A percentile compares a stretch with the other conserved stretches of the same genome.
phyloP scores from a whole-genome alignment of 2,113 vertebrate genomes.

The Rhombomys opimus region DNA sequence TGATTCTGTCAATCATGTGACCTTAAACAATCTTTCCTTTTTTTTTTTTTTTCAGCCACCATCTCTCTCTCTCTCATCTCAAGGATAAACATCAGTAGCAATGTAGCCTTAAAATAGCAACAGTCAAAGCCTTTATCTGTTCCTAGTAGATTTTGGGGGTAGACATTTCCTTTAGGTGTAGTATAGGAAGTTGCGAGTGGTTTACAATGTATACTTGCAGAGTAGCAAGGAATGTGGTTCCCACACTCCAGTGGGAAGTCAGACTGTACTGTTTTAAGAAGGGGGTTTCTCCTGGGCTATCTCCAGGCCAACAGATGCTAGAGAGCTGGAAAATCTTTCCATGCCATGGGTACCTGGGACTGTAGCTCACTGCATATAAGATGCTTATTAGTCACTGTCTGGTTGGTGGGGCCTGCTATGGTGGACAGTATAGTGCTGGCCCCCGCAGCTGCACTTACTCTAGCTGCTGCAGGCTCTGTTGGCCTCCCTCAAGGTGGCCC shows the following conservation, averaged over 20 bases:
- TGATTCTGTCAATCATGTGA: neutral
- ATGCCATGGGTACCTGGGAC: neutral
- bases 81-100: neutral
- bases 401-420: neutral
- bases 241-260: neutral
- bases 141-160: neutral
- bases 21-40: neutral
- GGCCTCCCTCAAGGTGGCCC: neutral
- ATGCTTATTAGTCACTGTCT: neutral
- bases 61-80: neutral
- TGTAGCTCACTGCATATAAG: neutral
- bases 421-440: rapidly evolving
- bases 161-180: neutral
- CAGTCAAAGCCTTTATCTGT: neutral
- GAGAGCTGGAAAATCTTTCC: neutral
- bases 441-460: neutral
- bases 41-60: neutral
- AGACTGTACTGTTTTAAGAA: neutral
- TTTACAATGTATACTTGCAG: neutral
- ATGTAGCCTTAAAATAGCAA: neutral
- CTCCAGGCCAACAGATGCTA: neutral
- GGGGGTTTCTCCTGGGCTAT: neutral
- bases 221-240: neutral
- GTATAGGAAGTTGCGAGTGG: neutral
- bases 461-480: neutral